Evolutionary conservation across 2,797 vertebrate species (phyloP), one percentile per base, ranked within the genome.

Genomic region (Astyanax mexicanus): DNA sequence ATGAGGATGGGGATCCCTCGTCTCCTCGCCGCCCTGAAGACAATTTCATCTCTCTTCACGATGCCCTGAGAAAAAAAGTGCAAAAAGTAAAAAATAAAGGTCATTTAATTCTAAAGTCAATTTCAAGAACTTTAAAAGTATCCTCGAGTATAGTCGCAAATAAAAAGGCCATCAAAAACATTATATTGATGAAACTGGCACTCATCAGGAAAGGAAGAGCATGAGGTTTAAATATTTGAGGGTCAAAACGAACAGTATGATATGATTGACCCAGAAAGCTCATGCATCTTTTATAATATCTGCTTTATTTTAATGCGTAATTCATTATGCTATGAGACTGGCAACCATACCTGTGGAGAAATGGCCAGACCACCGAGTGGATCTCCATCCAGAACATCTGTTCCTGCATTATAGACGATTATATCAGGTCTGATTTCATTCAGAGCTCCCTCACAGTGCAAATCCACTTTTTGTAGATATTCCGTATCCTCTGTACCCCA

Each of bases 381-480:
- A 83, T 99, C 97, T 0, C 97, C 96, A 8, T 98, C 96, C 70
- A 99, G 89, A 77, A 99, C 77, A 79, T 99, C 98, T 0, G 97
- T 99, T 76, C 97, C 97, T 0, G 97, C 98, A 0, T 99, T 99
- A 87, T 98, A 99, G 19, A 99, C 80, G 1, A 99, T 81, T 45
- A 99, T 89, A 55, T 99, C 95, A 0, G 98, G 93, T 7, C 54
- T 86, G 19, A 94, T 80, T 78, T 99, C 97, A 0, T 95, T 95
- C 75, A 99, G 87, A 0, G 96, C 90, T 25, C 90, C 93, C 70
- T 95, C 93, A 19, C 92, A 86, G 0, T 96, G 95, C 13, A 93
- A 91, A 80, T 95, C 93, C 11, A 98, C 96, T 79, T 96, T 97
- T 71, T 92, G 91, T 55, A 99, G 94, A 84, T 99, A 99, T 70